Conservation (phyloP, 2,113 vertebrate species). For the Ophthalmolycus amberensis region DNA sequence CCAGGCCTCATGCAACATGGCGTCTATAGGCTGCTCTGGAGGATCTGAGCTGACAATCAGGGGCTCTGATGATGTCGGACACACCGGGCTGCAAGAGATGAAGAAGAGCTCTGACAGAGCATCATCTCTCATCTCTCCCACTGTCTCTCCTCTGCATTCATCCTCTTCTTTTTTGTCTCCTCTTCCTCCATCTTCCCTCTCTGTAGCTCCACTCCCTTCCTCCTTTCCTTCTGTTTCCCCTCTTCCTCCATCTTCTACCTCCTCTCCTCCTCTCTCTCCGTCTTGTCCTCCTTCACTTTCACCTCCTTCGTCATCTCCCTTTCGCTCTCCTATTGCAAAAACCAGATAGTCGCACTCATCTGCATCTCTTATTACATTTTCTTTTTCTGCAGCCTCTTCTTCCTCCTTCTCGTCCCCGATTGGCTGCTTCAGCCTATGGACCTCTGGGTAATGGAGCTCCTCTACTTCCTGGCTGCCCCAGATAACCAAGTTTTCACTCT, state of each 20-base stretch:
- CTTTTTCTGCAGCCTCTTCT: conserved; percentile 5
- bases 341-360: conserved; percentile 65
- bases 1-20: conserved; percentile 41
- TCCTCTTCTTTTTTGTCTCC: conserved; percentile 10
- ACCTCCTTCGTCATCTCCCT: not conserved
- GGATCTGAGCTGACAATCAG: not conserved
- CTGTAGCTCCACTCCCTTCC: not conserved
- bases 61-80: conserved; percentile 11
- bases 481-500: conserved; percentile 51
- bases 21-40: conserved; percentile 36
- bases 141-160: conserved; percentile 1
- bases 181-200: not conserved
- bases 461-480: conserved; percentile 37
- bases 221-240: not conserved
- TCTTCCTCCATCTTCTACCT: not conserved
- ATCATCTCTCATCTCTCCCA: conserved; percentile 8
- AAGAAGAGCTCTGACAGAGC: conserved; percentile 35
- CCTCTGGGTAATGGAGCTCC: conserved; percentile 52
- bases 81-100: not conserved
- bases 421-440: conserved; percentile 8
- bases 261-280: not conserved
- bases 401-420: conserved; percentile 22
- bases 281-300: conserved; percentile 4
- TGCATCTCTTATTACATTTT: conserved; percentile 6
- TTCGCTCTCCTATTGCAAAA: conserved; percentile 54